Percentiles rank a stretch among this genome's conserved stretches.
phyloP scores from a whole-genome alignment of 2,113 vertebrate genomes.

The Crocuta crocuta region DNA sequence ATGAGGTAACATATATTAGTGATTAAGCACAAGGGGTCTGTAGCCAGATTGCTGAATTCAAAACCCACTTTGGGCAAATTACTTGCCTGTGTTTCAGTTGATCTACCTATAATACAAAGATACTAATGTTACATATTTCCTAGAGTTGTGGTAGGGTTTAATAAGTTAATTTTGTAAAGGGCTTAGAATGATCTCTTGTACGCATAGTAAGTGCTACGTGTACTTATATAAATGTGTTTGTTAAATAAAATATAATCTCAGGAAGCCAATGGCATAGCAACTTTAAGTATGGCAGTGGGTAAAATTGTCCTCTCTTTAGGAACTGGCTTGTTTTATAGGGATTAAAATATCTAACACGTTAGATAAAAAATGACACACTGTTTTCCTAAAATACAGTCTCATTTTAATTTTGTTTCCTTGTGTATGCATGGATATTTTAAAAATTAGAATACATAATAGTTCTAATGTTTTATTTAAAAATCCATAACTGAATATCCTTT shows the following conservation, averaged over 20 bases:
- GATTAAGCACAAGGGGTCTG: background rate
- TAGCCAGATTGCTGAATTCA: background rate
- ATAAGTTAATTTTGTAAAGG: background rate
- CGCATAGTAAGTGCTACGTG: background rate
- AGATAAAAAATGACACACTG: background rate
- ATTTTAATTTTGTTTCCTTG: constrained; percentile 18
- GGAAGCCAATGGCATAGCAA: background rate
- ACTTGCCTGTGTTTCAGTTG: background rate
- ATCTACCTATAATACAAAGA: background rate
- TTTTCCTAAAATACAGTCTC: background rate
- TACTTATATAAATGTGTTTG: background rate
- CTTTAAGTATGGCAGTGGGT: background rate
- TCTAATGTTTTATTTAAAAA: constrained; percentile 49
- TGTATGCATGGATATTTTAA: background rate
- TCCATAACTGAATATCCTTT: background rate
- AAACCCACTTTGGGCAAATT: background rate
- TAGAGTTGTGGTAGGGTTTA: background rate
- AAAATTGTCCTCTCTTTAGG: background rate
- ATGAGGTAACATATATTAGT: background rate
- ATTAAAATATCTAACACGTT: constrained; percentile 21
- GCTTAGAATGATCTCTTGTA: background rate
- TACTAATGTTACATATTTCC: background rate
- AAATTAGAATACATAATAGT: background rate
- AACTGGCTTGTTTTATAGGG: background rate
- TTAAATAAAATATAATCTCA: constrained; percentile 52